Evolutionary conservation across 2,888 invertebrate species (phyloP).

Genomic region (Sylvicola cinctus): DNA sequence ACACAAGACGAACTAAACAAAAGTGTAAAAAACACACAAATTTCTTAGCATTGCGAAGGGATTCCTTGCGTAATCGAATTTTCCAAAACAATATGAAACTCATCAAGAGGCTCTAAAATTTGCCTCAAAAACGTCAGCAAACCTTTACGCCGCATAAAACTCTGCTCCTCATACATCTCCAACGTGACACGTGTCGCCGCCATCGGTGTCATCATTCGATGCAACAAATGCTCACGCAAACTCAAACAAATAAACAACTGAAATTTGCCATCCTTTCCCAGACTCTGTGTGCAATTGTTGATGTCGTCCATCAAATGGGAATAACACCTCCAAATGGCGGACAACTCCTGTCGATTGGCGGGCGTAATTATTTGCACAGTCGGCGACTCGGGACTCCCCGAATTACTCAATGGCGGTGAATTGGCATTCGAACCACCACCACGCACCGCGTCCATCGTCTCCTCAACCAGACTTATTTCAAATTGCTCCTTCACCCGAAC

Average conservation of each 20-base stretch:
- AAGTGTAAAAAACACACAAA: too few species aligned
- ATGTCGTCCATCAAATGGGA: slow-evolving; percentile 81
- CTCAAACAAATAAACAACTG: slow-evolving; percentile 90
- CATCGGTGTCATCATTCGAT: slow-evolving; percentile 81
- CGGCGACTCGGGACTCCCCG: slow-evolving; percentile 22
- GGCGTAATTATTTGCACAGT: slow-evolving; percentile 14
- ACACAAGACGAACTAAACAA: too few species aligned
- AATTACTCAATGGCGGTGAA: slow-evolving; percentile 23
- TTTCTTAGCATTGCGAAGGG: slow-evolving; percentile 22
- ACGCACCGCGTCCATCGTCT: slow-evolving; percentile 21
- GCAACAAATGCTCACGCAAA: slow-evolving; percentile 72
- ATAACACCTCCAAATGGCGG: slow-evolving; percentile 69
- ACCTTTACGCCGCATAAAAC: slow-evolving; percentile 75
- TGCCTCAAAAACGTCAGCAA: slow-evolving; percentile 74
- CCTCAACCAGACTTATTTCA: slow-evolving; percentile 47
- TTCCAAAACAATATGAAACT: slow-evolving; percentile 71
- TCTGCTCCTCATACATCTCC: slow-evolving; percentile 92
- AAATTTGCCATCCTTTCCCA: slow-evolving; percentile 94
- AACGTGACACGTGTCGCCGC: slow-evolving; percentile 68
- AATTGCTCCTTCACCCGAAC: slow-evolving; percentile 66
- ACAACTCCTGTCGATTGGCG: slow-evolving; percentile 28
- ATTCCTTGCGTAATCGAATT: slow-evolving; percentile 52
- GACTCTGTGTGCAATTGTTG: slow-evolving; percentile 49
- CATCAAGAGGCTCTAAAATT: slow-evolving; percentile 75
- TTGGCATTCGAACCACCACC: slow-evolving; percentile 10